Evolutionary conservation across 1,140 invertebrate species (phyloP).

Genomic region (Augochlora pura): DNA sequence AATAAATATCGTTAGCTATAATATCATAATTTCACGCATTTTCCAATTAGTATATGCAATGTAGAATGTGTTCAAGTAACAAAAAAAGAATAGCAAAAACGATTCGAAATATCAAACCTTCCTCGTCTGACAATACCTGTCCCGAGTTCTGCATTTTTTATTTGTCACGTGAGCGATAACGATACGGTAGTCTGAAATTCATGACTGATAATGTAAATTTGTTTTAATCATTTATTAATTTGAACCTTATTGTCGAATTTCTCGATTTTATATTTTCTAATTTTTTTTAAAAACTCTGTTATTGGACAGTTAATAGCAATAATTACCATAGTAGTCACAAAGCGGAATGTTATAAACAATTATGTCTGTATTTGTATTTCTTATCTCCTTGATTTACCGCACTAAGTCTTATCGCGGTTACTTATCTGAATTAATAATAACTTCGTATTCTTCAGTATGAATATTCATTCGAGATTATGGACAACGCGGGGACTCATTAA

Average conservation of each 20-base stretch:
- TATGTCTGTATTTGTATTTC: background rate
- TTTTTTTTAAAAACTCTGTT: background rate
- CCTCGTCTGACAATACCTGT: background rate
- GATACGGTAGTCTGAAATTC: too few relatives aligned
- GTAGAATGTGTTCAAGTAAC: background rate
- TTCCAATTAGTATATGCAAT: background rate
- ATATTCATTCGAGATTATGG: background rate
- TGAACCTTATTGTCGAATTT: too few relatives aligned
- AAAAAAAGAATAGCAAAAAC: background rate
- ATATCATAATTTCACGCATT: background rate
- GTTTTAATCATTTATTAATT: too few relatives aligned
- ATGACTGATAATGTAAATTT: too few relatives aligned
- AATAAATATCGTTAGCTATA: background rate
- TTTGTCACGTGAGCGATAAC: background rate
- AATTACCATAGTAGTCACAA: background rate
- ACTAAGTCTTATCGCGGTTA: background rate
- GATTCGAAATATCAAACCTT: background rate
- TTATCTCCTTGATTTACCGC: background rate
- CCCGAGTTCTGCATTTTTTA: background rate
- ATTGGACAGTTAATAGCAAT: background rate
- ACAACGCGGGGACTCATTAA: background rate
- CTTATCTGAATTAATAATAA: background rate
- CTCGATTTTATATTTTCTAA: too few relatives aligned
- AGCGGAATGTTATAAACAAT: background rate
- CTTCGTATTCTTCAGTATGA: background rate